phyloP scores from a whole-genome alignment of 2,888 invertebrate species.

The Villa cingulata region DNA sequence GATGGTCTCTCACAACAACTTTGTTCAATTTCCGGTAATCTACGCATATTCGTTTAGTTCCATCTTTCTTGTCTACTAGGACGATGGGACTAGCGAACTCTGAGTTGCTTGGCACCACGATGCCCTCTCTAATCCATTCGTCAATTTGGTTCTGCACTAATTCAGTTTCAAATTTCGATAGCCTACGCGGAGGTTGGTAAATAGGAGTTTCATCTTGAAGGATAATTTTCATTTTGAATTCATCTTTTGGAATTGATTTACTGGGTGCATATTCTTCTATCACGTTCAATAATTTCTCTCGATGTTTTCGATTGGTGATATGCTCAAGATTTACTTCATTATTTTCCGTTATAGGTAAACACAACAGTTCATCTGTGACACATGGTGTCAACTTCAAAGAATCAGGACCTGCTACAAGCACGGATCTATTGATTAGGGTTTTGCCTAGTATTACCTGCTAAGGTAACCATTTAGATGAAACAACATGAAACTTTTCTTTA shows the following conservation, averaged over 20 bases:
- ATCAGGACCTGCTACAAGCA: too few species aligned
- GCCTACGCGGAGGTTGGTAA: slow-evolving; percentile 6
- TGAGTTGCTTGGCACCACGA: neutral
- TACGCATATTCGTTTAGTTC: slow-evolving; percentile 18
- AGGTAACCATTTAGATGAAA: too few species aligned
- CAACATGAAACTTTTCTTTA: too few species aligned
- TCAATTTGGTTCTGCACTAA: neutral
- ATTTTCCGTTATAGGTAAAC: neutral
- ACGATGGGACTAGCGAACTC: slow-evolving; percentile 14
- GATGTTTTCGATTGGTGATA: neutral
- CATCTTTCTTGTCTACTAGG: slow-evolving; percentile 14
- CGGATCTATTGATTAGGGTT: too few species aligned
- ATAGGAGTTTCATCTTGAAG: slow-evolving; percentile 22
- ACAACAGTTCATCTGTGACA: too few species aligned
- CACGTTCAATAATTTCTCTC: neutral
- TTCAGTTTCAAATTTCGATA: neutral
- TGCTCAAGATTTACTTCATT: neutral
- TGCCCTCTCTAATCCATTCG: slow-evolving; percentile 3
- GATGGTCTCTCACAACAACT: slow-evolving; percentile 4
- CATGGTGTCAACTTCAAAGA: too few species aligned
- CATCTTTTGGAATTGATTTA: neutral
- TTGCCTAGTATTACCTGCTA: too few species aligned
- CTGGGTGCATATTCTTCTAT: neutral
- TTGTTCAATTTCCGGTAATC: slow-evolving; percentile 19
- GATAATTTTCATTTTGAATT: slow-evolving; percentile 17